Percentiles rank a stretch among this genome's conserved stretches.
Conservation (phyloP, 2,797 vertebrate genomes). For the Scarus forsteni region DNA sequence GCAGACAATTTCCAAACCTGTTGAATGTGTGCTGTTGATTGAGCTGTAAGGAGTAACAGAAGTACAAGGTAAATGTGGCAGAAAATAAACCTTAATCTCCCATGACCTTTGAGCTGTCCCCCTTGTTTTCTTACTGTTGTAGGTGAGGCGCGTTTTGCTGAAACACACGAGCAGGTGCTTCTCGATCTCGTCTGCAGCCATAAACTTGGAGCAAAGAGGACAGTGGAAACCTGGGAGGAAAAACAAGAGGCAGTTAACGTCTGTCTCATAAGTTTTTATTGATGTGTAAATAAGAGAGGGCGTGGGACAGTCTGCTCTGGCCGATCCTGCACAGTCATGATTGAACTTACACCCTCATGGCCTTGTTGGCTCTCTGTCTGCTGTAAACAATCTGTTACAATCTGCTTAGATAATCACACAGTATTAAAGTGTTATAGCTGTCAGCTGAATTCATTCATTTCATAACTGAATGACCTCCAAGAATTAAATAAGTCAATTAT, state of each 20-base stretch:
- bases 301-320: slow-evolving; percentile 14
- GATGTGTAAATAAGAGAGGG: slow-evolving; percentile 42
- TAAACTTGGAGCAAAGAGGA: slow-evolving; percentile 97
- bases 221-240: slow-evolving; percentile 92
- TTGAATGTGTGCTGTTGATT: not conserved
- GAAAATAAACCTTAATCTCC: not conserved
- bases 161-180: slow-evolving; percentile 97
- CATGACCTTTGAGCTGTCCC: not conserved
- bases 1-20: not conserved
- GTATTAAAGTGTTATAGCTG: too few species aligned
- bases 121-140: slow-evolving; percentile 91
- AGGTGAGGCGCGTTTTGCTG: slow-evolving; percentile 95
- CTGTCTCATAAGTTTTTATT: slow-evolving; percentile 23
- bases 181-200: slow-evolving; percentile 95
- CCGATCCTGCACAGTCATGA: slow-evolving; percentile 8
- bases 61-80: not conserved
- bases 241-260: slow-evolving; percentile 30
- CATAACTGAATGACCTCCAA: not conserved
- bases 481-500: slow-evolving; percentile 12
- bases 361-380: slow-evolving; percentile 4
- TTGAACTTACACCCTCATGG: slow-evolving; percentile 20
- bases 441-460: not conserved
- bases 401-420: slow-evolving; percentile 4
- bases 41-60: not conserved
- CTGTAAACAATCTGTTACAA: slow-evolving; percentile 38